Evolutionary conservation across 2,888 invertebrate genomes (phyloP), one percentile per base, ranked within the genome.

Genomic region (Caenorhabditis parvicauda): DNA sequence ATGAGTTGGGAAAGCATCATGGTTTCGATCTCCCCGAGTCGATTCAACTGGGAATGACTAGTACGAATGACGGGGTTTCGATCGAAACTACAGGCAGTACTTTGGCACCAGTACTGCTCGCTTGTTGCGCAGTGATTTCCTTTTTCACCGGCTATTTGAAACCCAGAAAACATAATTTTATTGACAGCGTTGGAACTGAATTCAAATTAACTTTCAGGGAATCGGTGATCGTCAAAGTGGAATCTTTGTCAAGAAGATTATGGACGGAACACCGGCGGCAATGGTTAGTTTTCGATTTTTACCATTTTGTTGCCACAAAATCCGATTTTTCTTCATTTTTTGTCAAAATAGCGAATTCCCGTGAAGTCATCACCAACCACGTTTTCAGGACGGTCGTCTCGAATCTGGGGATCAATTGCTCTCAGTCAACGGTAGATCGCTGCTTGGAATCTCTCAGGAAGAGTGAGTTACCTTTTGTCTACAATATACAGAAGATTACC

Each of bases 171-270:
- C n/a, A n/a, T n/a, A n/a, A n/a, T n/a, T n/a, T n/a, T n/a, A n/a
- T n/a, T n/a, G n/a, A n/a, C n/a, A n/a, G n/a, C n/a, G n/a, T n/a
- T n/a, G n/a, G n/a, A n/a, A n/a, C n/a, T n/a, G n/a, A n/a, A n/a
- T n/a, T n/a, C n/a, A n/a, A n/a, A 12, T 55, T 67, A 72, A 57
- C 83, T 58, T 83, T 17, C 81, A 88, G 87, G 89, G 89, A 24
- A 87, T 88, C 47, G 88, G 88, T 3, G 89, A 90, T 81, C 87
- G 88, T 76, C 88, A 91, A 74, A 86, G 92, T 62, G 96, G 98
- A 43, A 98, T 98, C 82, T 98, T 96, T 85, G 93, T 98, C 68
- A 98, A 98, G 85, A 94, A 94, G 21, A 95, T 98, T 27, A 95
- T 98, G 37, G 89, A 92, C 60, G 93, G 83, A 24, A 84, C 84